Base-by-base conservation (phyloP, 2,113 vertebrate genomes). In the Oryzias curvinotus region DNA sequence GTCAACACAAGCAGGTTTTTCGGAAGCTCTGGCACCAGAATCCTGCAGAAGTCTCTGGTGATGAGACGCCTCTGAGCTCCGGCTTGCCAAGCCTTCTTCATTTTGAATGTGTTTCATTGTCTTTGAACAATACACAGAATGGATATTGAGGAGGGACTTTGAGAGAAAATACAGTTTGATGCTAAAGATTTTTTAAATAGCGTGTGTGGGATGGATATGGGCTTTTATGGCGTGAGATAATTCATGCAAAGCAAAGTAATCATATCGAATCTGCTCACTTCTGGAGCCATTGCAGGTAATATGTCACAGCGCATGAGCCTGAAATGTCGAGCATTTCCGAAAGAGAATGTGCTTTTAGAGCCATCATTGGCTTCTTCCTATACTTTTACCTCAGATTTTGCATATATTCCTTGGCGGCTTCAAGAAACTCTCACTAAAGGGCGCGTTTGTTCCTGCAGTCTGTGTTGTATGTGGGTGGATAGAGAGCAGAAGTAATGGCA, bases 101-200 rank as follows among this genome's bases (percentile, higher is more conserved):
- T 50, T 72, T 85, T 79, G 62, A 83, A 80, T 78, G 68, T 43
- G 53, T 57, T 63, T 71, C 80, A 78, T 80, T 83, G 78, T 85
- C 71, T 80, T 41, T 72, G 52, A 80, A 80, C 71, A 80, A 84
- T 68, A 69, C 63, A 64, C 54, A 65, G 48, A 76, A 53, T 0
- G 1, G 42, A 73, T 64, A 73, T 46, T 25, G 73, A 77, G 56
- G 45, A 53, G 63, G 25, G 2, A 14, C 26, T 17, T 17, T 13
- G 10, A 18, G 52, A 30, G 60, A 67, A 44, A n/a, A 8, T 47
- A n/a, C 8, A n/a, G n/a, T 48, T 48, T 45, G 16, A 18, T 12
- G 14, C 14, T 19, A 14, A 14, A 42, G 3, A 2, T 14, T 42
- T 42, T 42, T 14, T 30, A 53, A 17, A 25, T 16, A 8, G 5